Percentiles rank a stretch among this genome's conserved stretches.
phyloP scores from a whole-genome alignment of 2,113 vertebrate species.

The Chaetops frenatus region DNA sequence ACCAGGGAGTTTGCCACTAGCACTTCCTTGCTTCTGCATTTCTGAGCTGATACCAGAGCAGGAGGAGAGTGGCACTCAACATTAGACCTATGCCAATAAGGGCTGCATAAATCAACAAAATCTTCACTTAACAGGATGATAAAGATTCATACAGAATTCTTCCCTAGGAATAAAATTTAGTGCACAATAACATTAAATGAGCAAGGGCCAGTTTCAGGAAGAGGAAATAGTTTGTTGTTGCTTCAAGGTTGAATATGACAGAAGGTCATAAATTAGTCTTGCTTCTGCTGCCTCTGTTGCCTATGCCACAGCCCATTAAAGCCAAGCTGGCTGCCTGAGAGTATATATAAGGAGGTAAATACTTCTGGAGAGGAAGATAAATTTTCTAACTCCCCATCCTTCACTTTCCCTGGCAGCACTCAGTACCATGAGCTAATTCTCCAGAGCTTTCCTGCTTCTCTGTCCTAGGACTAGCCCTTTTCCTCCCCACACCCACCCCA shows the following conservation, averaged over 20 bases:
- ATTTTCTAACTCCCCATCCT: neutral
- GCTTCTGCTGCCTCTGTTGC: neutral
- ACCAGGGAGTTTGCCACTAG: neutral
- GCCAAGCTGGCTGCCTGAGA: neutral
- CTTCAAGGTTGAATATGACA: neutral
- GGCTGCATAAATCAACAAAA: neutral
- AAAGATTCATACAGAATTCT: neutral
- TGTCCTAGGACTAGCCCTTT: neutral
- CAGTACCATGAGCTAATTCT: conserved; percentile 16
- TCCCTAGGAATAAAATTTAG: neutral
- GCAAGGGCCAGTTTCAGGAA: neutral
- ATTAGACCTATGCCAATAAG: neutral
- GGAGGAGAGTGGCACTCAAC: neutral
- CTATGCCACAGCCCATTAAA: neutral
- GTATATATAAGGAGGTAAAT: neutral
- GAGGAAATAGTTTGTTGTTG: neutral
- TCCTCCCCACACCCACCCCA: neutral
- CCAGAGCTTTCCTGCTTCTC: neutral
- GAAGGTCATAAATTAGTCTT: neutral
- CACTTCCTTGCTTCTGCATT: neutral
- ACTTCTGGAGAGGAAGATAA: neutral
- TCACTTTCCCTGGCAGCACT: conserved; percentile 15
- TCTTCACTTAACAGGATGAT: neutral
- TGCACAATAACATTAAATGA: neutral
- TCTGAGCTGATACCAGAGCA: neutral